These are phyloP conservation scores for Torymus auratus DNA, from an alignment of 2,888 invertebrate genomes.

Conservation along the genomic window DNA sequence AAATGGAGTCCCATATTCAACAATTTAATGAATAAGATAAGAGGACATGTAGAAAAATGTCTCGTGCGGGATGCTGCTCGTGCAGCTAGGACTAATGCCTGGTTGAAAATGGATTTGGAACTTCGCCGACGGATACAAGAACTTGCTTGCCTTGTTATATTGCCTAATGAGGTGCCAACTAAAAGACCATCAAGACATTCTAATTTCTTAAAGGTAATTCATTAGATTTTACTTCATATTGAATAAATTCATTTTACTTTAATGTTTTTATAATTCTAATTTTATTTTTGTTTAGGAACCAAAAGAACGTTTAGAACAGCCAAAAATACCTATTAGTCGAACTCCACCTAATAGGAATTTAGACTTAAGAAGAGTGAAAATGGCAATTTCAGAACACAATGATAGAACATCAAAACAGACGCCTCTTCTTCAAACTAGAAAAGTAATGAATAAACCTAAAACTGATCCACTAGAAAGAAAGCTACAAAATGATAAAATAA, in stretches of 20 bases:
- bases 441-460: constrained; percentile 70
- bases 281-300: constrained; percentile 43
- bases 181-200: constrained; percentile 71
- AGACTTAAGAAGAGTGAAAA: constrained; percentile 75
- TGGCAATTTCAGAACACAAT: constrained; percentile 75
- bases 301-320: constrained; percentile 65
- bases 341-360: constrained; percentile 70
- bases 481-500: constrained; percentile 69
- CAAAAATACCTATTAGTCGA: constrained; percentile 67
- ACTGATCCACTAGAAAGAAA: constrained; percentile 74
- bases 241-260: constrained; percentile 3
- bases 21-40: constrained; percentile 81
- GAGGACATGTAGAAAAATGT: constrained; percentile 84
- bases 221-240: background rate
- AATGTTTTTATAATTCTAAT: background rate
- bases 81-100: constrained; percentile 81
- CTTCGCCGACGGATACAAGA: constrained; percentile 82
- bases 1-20: constrained; percentile 80
- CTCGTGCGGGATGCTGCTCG: constrained; percentile 84
- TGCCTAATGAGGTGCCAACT: constrained; percentile 75
- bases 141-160: constrained; percentile 79
- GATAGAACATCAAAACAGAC: constrained; percentile 69
- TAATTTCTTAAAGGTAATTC: constrained; percentile 70
- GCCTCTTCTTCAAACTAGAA: constrained; percentile 64
- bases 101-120: constrained; percentile 82